Conservation (phyloP, 2,113 vertebrate genomes). For the Aptenodytes forsteri region DNA sequence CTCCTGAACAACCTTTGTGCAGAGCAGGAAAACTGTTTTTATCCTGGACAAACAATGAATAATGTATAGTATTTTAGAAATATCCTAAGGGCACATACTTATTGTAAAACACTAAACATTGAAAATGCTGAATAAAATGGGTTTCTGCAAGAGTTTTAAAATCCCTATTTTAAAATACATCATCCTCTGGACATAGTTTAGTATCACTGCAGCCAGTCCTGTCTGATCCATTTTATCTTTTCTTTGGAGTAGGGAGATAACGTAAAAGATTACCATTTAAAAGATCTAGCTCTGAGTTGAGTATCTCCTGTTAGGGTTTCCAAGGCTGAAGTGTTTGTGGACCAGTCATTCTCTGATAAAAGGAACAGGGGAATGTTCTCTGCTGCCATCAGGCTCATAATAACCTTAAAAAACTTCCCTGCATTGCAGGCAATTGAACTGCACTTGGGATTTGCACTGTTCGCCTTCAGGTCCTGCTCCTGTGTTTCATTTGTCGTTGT, state of each 20-base stretch:
- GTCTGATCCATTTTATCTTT: not conserved
- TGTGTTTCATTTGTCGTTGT: not conserved
- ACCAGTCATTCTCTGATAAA: not conserved
- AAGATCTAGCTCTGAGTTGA: not conserved
- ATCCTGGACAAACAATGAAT: not conserved
- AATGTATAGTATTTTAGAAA: not conserved
- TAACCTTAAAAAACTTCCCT: not conserved
- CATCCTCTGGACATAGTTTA: not conserved
- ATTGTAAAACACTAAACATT: not conserved
- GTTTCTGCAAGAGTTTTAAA: not conserved
- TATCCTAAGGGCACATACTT: not conserved
- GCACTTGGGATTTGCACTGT: not conserved
- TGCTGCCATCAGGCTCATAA: not conserved
- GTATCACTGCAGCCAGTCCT: not conserved
- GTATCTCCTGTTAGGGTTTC: not conserved
- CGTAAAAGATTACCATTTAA: not conserved
- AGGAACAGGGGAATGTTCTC: not conserved
- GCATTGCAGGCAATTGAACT: not conserved
- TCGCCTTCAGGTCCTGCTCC: not conserved
- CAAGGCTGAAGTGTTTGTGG: not conserved
- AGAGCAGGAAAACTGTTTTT: not conserved
- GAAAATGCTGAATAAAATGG: not conserved
- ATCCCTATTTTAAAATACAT: not conserved
- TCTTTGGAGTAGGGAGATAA: not conserved
- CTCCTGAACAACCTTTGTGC: constrained; percentile 11